Base-by-base conservation (phyloP, 2,113 vertebrate genomes). In the Trinectes maculatus region DNA sequence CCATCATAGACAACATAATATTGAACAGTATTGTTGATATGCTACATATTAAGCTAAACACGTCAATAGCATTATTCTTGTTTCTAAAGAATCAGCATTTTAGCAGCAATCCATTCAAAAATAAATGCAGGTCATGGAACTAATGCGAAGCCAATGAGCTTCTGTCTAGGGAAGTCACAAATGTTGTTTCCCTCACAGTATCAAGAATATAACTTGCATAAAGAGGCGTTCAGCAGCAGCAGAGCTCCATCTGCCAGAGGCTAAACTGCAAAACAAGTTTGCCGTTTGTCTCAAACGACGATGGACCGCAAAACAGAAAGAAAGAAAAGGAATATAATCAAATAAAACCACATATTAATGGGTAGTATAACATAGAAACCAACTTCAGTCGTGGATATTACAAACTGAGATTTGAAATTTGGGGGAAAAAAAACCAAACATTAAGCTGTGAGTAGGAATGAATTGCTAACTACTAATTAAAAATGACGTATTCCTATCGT, bases 31-130 rank as follows among this genome's bases (percentile, higher is more conserved):
- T 31, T 37, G 4, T 29, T 31, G 36, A 2, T 13, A 28, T 29
- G 57, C 40, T 55, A 40, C 40, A 40, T 48, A 56, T n/a, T 62
- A 25, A n/a, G 40, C 37, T 28, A 37, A 39, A 39, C n/a, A 46
- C 2, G 0, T 56, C 58, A 48, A 63, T 33, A 16, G 8, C 8
- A 18, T 58, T 34, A 5, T 25, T 19, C 3, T 13, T 6, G 9
- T 44, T 22, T 22, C 10, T 44, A 12, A 21, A 22, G 18, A 21
- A 10, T 12, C 22, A 13, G 19, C 42, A 44, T 22, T 44, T 54
- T 31, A 42, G 11, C 52, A 34, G 44, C 53, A 28, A 28, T 34
- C 16, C 12, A 16, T 56, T 25, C 1, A 28, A n/a, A 71, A 63
- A 9, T 16, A 33, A 26, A 2, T 15, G 7, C 22, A 18, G 4